These are phyloP conservation scores for Agrilus biguttatus DNA, from an alignment of 2,888 invertebrate genomes.

Conservation along the genomic window DNA sequence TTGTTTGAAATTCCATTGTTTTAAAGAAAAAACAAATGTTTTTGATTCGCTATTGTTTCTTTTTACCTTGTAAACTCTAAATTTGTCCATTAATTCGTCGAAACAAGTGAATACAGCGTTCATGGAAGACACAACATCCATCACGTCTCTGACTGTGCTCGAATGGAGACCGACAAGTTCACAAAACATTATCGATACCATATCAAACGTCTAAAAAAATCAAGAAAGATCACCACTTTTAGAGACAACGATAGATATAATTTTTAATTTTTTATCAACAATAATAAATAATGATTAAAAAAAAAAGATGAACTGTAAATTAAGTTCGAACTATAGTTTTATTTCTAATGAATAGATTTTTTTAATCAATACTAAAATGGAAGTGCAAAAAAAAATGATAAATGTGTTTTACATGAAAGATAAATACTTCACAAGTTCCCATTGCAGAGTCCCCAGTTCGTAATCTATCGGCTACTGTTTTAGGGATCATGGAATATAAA, in stretches of 20 bases:
- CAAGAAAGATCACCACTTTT: too few species aligned
- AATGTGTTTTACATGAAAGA: neutral
- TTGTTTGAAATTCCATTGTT: too few species aligned
- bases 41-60: neutral
- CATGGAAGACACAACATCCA: constrained; percentile 73
- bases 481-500: constrained; percentile 85
- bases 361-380: neutral
- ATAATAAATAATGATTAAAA: constrained; percentile 1
- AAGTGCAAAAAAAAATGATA: too few species aligned
- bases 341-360: neutral
- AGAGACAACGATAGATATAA: too few species aligned
- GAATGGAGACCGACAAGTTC: constrained; percentile 49
- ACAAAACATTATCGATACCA: constrained; percentile 67
- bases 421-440: constrained; percentile 60
- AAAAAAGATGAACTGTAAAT: neutral
- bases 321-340: too few species aligned
- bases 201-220: constrained; percentile 50
- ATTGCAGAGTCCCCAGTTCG: constrained; percentile 60
- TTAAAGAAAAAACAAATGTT: neutral
- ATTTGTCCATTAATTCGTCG: constrained; percentile 69
- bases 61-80: constrained; percentile 72
- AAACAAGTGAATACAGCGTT: constrained; percentile 77
- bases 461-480: constrained; percentile 67
- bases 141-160: constrained; percentile 42
- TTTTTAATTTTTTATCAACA: too few species aligned